A percentile compares a stretch with the other conserved stretches of the same genome.
phyloP scores from a whole-genome alignment of 2,113 vertebrate genomes.

The Choloepus hoffmanni region DNA sequence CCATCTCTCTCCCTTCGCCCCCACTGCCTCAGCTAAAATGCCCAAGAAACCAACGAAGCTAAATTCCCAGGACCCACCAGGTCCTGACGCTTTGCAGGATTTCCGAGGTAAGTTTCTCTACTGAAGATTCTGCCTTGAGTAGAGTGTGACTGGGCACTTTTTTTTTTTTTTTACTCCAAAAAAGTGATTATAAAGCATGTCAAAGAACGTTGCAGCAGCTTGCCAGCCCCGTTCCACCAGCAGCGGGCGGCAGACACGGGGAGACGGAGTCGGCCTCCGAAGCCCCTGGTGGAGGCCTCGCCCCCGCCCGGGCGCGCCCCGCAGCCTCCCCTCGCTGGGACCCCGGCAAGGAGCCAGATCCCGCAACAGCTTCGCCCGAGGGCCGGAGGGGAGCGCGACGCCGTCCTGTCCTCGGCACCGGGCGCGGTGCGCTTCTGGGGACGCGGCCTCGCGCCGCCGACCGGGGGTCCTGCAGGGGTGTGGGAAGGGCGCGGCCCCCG shows the following conservation, averaged over 20 bases:
- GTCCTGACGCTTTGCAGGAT: neutral
- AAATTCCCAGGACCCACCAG: neutral
- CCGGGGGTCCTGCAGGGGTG: neutral
- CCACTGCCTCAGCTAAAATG: neutral
- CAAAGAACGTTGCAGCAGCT: neutral
- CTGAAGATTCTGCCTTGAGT: neutral
- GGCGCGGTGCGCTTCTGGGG: neutral
- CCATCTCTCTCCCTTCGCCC: neutral
- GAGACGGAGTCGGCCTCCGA: neutral
- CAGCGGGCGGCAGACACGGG: conserved; percentile 72
- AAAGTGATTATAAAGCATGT: neutral
- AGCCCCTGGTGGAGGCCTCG: conserved; percentile 41
- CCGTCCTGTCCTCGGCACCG: too few relatives aligned
- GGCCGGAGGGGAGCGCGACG: neutral
- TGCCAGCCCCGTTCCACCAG: conserved; percentile 35
- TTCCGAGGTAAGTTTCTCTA: neutral
- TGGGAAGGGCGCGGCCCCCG: neutral
- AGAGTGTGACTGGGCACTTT: neutral
- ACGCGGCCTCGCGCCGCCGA: neutral
- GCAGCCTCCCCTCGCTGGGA: conserved; percentile 5
- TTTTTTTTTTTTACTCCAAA: neutral
- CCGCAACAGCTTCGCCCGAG: conserved; percentile 35
- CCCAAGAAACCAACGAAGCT: neutral
- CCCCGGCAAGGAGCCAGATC: neutral
- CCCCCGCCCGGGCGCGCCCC: neutral